Evolutionary conservation across 1,140 invertebrate genomes (phyloP).

Genomic region (Drosophila nigrodunni): DNA sequence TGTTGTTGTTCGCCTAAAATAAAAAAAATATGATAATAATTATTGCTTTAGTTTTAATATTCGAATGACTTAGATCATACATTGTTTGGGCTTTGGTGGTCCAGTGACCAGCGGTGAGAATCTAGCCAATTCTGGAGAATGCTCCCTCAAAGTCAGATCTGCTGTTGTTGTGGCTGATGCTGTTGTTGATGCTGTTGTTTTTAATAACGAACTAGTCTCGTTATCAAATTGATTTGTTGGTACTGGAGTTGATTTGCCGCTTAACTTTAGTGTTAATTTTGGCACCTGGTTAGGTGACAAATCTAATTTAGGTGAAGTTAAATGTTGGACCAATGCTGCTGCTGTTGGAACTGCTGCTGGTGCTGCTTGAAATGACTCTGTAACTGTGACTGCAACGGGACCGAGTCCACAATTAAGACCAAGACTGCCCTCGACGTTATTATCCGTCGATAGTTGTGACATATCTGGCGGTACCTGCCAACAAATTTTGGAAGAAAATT

Average conservation of each 20-base stretch:
- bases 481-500: neutral
- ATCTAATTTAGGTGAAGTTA: conserved; percentile 38
- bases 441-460: neutral
- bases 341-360: conserved; percentile 80
- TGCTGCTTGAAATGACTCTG: neutral
- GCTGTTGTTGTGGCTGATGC: neutral
- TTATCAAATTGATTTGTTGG: conserved; percentile 9
- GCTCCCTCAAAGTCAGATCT: conserved; percentile 50
- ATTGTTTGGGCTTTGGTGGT: conserved; percentile 88
- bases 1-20: conserved; percentile 56
- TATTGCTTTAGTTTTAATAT: too few species aligned
- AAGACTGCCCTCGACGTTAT: neutral
- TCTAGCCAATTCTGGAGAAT: conserved; percentile 91
- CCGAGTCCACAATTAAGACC: neutral
- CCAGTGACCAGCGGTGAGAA: conserved; percentile 92
- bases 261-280: conserved; percentile 92
- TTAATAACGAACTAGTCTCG: conserved; percentile 5
- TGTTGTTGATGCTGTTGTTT: neutral
- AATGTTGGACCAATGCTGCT: conserved; percentile 6
- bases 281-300: conserved; percentile 86
- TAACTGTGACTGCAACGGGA: neutral
- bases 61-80: conserved; percentile 26
- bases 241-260: conserved; percentile 69
- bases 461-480: conserved; percentile 16
- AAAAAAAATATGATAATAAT: neutral